Conservation (phyloP, 2,113 vertebrate genomes). For the Pontoporia blainvillei region DNA sequence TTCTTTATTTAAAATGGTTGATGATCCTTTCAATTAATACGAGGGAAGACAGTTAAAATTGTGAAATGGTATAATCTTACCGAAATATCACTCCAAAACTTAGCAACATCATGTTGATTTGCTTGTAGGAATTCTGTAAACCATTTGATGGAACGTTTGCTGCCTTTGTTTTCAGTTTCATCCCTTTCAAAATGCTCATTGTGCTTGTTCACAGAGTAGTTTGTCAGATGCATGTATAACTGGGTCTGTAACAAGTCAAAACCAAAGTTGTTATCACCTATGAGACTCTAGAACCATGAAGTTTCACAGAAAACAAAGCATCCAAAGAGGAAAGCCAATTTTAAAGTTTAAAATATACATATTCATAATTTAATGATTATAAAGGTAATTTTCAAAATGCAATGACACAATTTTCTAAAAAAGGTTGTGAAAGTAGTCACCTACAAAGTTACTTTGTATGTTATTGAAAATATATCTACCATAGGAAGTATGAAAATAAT, state of each 20-base stretch:
- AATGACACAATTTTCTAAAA: neutral
- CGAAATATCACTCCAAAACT: constrained; percentile 98
- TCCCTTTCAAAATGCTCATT: constrained; percentile 96
- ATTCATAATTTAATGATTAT: neutral
- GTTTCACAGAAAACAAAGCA: neutral
- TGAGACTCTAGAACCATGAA: neutral
- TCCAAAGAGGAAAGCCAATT: neutral
- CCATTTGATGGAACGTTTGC: constrained; percentile 98
- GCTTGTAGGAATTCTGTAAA: constrained; percentile 96
- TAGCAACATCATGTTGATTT: constrained; percentile 94
- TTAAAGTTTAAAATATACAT: constrained; percentile 1
- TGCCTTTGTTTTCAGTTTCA: constrained; percentile 96
- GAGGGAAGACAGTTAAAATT: constrained; percentile 42
- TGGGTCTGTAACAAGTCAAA: constrained; percentile 86
- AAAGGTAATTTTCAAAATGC: constrained; percentile 10
- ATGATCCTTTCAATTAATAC: constrained; percentile 38
- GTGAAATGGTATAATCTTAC: constrained; percentile 83
- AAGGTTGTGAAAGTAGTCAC: neutral
- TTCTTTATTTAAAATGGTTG: neutral
- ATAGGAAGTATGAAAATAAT: constrained; percentile 48
- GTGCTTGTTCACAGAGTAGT: constrained; percentile 99
- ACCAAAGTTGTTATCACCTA: neutral
- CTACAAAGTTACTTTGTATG: neutral
- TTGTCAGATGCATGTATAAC: constrained; percentile 98
- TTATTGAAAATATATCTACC: neutral